Evolutionary conservation across 1,140 invertebrate genomes (phyloP).

Genomic region (Archegozetes longisetosus): DNA sequence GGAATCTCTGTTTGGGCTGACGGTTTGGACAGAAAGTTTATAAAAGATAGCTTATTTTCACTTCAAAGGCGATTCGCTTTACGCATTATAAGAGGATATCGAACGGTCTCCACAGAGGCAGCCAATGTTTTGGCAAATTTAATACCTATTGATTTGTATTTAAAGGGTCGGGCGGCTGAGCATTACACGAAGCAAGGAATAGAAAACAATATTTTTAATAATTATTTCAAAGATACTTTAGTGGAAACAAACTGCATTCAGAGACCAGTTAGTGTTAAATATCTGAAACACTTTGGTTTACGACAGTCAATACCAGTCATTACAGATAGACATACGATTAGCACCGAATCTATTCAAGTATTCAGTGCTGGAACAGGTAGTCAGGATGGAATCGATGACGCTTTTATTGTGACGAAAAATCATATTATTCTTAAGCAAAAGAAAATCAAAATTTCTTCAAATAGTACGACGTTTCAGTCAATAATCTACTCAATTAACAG

Average conservation of each 20-base stretch:
- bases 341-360: too few relatives aligned
- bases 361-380: neutral
- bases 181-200: neutral
- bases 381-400: neutral
- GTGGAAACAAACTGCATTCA: too few relatives aligned
- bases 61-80: neutral
- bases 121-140: neutral
- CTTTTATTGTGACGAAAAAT: neutral
- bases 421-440: neutral
- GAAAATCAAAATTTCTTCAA: neutral
- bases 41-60: neutral
- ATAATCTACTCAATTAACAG: neutral
- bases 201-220: neutral
- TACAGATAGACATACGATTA: too few relatives aligned
- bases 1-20: neutral
- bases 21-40: neutral
- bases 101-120: neutral
- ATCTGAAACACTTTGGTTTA: too few relatives aligned
- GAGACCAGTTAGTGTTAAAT: too few relatives aligned
- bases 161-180: neutral
- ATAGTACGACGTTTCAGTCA: neutral
- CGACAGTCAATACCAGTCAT: too few relatives aligned
- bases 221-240: too few relatives aligned
- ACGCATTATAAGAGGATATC: neutral
- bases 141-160: neutral